phyloP scores from a whole-genome alignment of 2,797 vertebrate species.

The Chaunax sp. region DNA sequence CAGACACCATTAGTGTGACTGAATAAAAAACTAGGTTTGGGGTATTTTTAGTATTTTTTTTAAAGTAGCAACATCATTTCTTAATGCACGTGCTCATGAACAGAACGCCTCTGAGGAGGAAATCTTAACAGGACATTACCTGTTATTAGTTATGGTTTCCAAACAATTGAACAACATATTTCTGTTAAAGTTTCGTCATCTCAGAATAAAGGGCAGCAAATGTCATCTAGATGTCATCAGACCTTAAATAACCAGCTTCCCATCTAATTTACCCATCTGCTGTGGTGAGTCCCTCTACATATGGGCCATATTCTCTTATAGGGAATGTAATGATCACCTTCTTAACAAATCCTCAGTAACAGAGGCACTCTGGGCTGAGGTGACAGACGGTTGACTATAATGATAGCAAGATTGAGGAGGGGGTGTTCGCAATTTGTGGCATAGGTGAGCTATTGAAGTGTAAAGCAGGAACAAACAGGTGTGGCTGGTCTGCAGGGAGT shows the following conservation, averaged over 20 bases:
- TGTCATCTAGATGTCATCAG: slow-evolving; percentile 35
- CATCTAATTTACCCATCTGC: slow-evolving; percentile 79
- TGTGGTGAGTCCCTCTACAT: slow-evolving; percentile 66
- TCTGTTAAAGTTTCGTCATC: neutral
- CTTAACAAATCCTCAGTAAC: slow-evolving; percentile 72
- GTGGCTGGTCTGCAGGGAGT: slow-evolving; percentile 37
- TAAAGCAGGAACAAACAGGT: slow-evolving; percentile 59
- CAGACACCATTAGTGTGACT: neutral
- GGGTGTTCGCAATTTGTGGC: slow-evolving; percentile 42
- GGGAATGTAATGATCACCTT: slow-evolving; percentile 81
- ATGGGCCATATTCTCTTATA: slow-evolving; percentile 77
- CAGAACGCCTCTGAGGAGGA: too few relatives aligned
- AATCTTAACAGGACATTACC: neutral
- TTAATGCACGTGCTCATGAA: too few relatives aligned
- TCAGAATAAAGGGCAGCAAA: slow-evolving; percentile 18
- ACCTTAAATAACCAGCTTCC: slow-evolving; percentile 61
- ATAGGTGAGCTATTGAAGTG: slow-evolving; percentile 55
- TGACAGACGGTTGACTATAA: slow-evolving; percentile 68
- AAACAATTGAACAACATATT: neutral
- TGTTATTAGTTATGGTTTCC: slow-evolving; percentile 1
- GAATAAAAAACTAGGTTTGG: too few relatives aligned
- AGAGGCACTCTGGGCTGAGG: slow-evolving; percentile 41
- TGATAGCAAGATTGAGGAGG: slow-evolving; percentile 23
- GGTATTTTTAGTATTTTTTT: too few relatives aligned
- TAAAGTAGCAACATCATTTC: neutral